Evolutionary conservation across 2,888 invertebrate species (phyloP).

Genomic region (Drepanosiphum platanoidis): DNA sequence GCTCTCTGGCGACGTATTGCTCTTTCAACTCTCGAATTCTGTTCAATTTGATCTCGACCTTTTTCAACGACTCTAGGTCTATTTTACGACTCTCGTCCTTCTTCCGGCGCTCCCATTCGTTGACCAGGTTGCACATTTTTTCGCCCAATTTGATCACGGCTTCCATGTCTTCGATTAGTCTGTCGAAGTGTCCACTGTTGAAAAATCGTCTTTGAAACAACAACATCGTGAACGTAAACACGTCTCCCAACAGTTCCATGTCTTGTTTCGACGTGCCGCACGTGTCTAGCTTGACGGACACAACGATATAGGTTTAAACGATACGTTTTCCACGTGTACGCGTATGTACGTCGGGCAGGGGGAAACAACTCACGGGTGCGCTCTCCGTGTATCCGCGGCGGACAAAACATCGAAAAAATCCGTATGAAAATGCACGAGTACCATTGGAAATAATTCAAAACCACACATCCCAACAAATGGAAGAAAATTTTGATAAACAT

Average conservation of each 20-base stretch:
- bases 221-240: conserved; percentile 15
- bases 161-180: conserved; percentile 36
- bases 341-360: too few species aligned
- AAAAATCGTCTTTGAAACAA: conserved; percentile 50
- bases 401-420: background rate
- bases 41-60: conserved; percentile 96
- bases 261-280: background rate
- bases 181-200: conserved; percentile 10
- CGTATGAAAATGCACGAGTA: conserved; percentile 30
- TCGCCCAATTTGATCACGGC: background rate
- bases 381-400: background rate
- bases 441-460: conserved; percentile 32
- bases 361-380: background rate
- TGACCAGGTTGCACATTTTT: background rate
- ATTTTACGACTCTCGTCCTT: conserved; percentile 88
- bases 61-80: conserved; percentile 86
- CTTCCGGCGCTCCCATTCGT: conserved; percentile 66
- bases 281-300: background rate
- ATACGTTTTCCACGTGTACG: too few species aligned
- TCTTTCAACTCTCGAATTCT: conserved; percentile 78
- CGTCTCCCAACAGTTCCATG: conserved; percentile 33
- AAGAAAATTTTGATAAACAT: conserved; percentile 11
- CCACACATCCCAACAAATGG: conserved; percentile 21
- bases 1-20: background rate
- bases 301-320: background rate